Base-by-base conservation (phyloP, 2,797 vertebrate genomes). In the Macropus fuliginosus region DNA sequence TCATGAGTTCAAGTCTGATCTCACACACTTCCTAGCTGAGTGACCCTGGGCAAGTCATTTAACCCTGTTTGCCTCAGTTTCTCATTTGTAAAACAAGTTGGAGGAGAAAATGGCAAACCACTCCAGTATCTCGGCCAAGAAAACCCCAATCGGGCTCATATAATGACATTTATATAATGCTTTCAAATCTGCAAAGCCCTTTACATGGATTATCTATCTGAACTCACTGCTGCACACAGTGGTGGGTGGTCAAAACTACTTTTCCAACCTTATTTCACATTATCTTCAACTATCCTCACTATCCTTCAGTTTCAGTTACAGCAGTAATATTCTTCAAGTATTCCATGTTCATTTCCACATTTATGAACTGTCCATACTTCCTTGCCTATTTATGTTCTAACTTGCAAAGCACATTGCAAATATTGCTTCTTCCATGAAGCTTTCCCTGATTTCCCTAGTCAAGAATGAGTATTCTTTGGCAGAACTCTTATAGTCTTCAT, bases 381-480 rank as follows among this genome's bases (percentile, higher is more conserved):
- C 92, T 81, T 54, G 50, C 54, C 54, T 56, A 54, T 87, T 56
- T 57, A 93, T 57, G 94, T 46, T 1, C 40, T 28, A 94, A 74
- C 1, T 21, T 91, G 90, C 54, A 66, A 66, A 92, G 92, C 21
- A n/a, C 46, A 92, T 54, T 54, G 91, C 56, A 91, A 54, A 91
- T 91, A 29, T 28, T 54, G 87, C 56, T 9, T 62, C 27, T 62
- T 92, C 56, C 92, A 66, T 90, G 57, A 94, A 74, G 40, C 91
- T 94, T 96, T 92, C 62, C 91, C 5, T 90, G 54, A 95, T 91
- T 66, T 66, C 13, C 31, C 4, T 66, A 66, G 31, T 66, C 31
- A 66, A 13, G 31, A 66, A 66, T n/a, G 59, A n/a, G 31, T 34
- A 13, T 16, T 27, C 31, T 66, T 66, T 66, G 59, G 59, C 31